A percentile compares a stretch with the other conserved stretches of the same genome.
Evolutionary conservation across 2,113 vertebrate species (phyloP).

Genomic region (Oreocharis arfaki): DNA sequence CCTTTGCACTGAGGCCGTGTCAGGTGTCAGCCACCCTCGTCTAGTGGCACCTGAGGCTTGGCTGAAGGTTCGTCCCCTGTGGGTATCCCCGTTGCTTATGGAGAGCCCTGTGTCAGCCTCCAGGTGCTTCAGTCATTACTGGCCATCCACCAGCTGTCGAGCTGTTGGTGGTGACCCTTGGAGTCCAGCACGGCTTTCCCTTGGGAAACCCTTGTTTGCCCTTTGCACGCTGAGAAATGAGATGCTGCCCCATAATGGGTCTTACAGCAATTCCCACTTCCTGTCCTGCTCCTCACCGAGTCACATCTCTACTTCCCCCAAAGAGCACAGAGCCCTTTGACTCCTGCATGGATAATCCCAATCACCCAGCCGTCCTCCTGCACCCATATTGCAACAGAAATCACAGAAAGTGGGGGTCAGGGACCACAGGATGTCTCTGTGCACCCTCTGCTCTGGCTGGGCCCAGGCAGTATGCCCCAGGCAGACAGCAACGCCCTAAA

Average conservation of each 20-base stretch:
- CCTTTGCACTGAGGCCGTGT: rapidly evolving
- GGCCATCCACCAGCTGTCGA: rapidly evolving
- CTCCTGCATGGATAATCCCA: not conserved
- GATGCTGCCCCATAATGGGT: not conserved
- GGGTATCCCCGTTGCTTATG: rapidly evolving
- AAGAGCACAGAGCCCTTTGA: not conserved
- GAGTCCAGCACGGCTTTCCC: not conserved
- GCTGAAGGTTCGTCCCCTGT: not conserved
- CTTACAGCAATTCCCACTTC: not conserved
- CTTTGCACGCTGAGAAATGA: not conserved
- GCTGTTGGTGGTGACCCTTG: not conserved
- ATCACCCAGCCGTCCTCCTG: not conserved
- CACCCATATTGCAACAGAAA: not conserved
- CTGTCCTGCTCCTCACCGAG: not conserved
- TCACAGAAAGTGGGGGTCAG: not conserved
- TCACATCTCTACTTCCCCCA: not conserved
- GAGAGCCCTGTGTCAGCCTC: not conserved
- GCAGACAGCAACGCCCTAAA: not conserved
- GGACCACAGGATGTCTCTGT: not conserved
- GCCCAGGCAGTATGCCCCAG: not conserved
- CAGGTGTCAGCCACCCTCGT: rapidly evolving
- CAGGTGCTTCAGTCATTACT: not conserved
- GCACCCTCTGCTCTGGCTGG: not conserved
- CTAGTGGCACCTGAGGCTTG: not conserved
- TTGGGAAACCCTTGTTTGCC: not conserved